phyloP scores from a whole-genome alignment of 2,888 invertebrate species.

The Cerastis rubricosa region DNA sequence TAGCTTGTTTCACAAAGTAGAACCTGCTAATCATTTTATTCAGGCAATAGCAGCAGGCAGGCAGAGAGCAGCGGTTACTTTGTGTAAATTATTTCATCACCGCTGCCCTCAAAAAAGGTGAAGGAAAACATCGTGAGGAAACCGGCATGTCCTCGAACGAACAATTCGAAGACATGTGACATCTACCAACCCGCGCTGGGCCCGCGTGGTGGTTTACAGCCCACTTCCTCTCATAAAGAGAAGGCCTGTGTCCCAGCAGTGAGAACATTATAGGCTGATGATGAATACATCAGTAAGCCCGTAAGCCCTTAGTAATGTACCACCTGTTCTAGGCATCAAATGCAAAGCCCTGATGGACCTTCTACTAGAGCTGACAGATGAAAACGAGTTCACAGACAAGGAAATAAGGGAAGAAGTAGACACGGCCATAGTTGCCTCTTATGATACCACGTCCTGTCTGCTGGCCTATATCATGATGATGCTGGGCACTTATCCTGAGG shows the following conservation, averaged over 20 bases:
- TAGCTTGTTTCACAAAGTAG: background rate
- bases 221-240: too few relatives aligned
- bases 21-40: background rate
- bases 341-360: slow-evolving; percentile 86
- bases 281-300: background rate
- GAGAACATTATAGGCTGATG: too few relatives aligned
- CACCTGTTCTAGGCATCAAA: slow-evolving; percentile 59
- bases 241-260: too few relatives aligned
- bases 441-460: slow-evolving; percentile 62
- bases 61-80: too few relatives aligned
- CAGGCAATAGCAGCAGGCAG: too few relatives aligned
- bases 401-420: slow-evolving; percentile 88
- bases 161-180: too few relatives aligned
- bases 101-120: too few relatives aligned
- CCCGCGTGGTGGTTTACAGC: too few relatives aligned
- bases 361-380: slow-evolving; percentile 81
- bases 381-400: slow-evolving; percentile 79
- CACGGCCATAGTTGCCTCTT: slow-evolving; percentile 80
- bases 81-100: too few relatives aligned
- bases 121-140: too few relatives aligned
- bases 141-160: too few relatives aligned
- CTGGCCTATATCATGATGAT: slow-evolving; percentile 58
- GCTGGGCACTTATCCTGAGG: slow-evolving; percentile 61
- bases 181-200: too few relatives aligned
- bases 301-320: background rate